A percentile compares a stretch with the other conserved stretches of the same genome.
These are phyloP conservation scores for Lepidocyrtoides sp. DNA, from an alignment of 2,888 invertebrate species.

Conservation along the genomic window DNA sequence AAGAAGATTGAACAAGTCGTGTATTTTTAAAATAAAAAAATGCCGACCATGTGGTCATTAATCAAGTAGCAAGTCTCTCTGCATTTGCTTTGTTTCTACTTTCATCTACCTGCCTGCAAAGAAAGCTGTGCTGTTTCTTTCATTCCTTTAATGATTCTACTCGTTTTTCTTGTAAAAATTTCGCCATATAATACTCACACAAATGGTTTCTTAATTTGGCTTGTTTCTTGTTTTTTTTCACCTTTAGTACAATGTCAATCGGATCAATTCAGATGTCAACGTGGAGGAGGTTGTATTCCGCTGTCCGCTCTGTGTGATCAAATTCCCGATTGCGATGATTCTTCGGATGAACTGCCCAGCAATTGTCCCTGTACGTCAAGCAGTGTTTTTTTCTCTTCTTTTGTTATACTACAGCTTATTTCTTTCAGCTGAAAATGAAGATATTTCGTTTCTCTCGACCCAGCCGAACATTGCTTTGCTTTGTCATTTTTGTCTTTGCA, in stretches of 20 bases:
- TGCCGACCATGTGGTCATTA: neutral
- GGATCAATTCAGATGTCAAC: slow-evolving; percentile 85
- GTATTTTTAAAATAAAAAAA: neutral
- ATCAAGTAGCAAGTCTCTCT: neutral
- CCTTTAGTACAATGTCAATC: slow-evolving; percentile 54
- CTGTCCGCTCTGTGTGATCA: slow-evolving; percentile 85
- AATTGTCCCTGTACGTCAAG: slow-evolving; percentile 71
- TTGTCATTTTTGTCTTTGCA: neutral
- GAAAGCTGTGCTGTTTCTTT: neutral
- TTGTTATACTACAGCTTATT: neutral
- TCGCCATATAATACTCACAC: neutral
- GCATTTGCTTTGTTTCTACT: too few relatives aligned
- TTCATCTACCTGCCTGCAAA: neutral
- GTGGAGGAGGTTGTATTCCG: slow-evolving; percentile 85
- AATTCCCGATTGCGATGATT: slow-evolving; percentile 85
- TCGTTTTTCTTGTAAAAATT: neutral
- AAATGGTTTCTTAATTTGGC: neutral
- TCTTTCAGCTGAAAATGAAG: slow-evolving; percentile 1
- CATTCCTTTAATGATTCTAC: neutral
- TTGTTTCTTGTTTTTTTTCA: neutral
- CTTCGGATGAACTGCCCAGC: slow-evolving; percentile 85
- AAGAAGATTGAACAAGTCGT: neutral
- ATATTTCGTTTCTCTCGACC: neutral
- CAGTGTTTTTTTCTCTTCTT: neutral
- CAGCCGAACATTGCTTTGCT: slow-evolving; percentile 5